These are phyloP conservation scores for Lycodopsis pacificus DNA, from an alignment of 2,797 vertebrate genomes.

Conservation along the genomic window DNA sequence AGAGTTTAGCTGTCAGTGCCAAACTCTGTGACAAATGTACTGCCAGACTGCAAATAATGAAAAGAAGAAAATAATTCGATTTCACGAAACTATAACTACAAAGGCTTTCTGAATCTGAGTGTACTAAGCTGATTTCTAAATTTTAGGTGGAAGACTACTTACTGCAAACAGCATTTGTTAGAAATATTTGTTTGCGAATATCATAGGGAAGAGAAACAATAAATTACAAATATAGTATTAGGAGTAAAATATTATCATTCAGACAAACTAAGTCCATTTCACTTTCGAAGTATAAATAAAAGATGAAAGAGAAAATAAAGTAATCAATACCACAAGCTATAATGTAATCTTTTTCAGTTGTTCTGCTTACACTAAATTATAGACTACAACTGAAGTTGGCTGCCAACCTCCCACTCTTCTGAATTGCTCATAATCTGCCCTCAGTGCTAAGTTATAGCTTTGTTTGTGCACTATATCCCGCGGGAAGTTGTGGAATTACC, in stretches of 20 bases:
- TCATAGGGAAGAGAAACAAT: neutral
- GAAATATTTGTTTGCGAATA: neutral
- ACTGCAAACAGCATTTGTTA: neutral
- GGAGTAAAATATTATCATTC: neutral
- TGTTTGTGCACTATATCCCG: slow-evolving; percentile 11
- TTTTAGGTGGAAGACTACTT: neutral
- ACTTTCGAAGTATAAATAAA: slow-evolving; percentile 3
- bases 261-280: neutral
- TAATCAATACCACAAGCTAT: neutral
- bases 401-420: slow-evolving; percentile 1
- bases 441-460: neutral
- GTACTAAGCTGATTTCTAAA: neutral
- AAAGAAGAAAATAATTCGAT: neutral
- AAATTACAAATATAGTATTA: neutral
- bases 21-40: neutral
- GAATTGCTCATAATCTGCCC: slow-evolving; percentile 5
- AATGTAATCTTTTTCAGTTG: neutral
- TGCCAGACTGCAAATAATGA: neutral
- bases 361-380: slow-evolving; percentile 7
- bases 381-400: neutral
- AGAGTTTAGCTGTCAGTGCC: neutral
- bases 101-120: neutral
- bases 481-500: slow-evolving; percentile 8
- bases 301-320: neutral
- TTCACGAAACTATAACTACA: neutral